Base-by-base conservation (phyloP, 2,888 invertebrate genomes). In the Ophion ventricosus region DNA sequence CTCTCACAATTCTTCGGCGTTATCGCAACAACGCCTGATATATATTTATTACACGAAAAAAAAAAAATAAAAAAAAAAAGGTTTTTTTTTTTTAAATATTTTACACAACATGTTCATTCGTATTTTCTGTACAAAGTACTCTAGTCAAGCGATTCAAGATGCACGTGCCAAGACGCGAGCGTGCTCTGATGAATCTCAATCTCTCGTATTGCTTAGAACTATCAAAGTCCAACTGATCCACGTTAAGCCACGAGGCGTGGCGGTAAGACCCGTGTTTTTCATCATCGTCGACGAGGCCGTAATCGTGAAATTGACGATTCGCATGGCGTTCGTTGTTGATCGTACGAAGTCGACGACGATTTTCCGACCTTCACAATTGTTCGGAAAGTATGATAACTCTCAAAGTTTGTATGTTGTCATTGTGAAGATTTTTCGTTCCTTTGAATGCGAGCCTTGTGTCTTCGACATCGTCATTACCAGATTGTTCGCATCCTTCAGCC, bases 331-430 rank as follows among this genome's bases (percentile, higher is more conserved):
- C 75, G 64, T 56, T 66, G 26, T n/a, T 35, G 23, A 54, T 20
- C 10, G 43, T 66, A n/a, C 29, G 43, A 80, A 66, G 72, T 63
- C 75, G 82, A 83, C 80, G 85, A 82, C 80, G 78, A 82, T 80
- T 64, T 23, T 85, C 84, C 72, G 76, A 84, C 84, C 87, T 89
- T 93, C 92, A 93, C 91, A 93, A 91, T 87, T 93, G 93, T 87
- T 93, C 93, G 81, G 93, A 93, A 79, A 93, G 87, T 85, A 93
- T 93, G 67, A 93, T 93, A 61, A 93, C 93, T 81, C 92, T 89
- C 20, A 93, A 90, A 56, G 93, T 92, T 83, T 93, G 93, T 69
- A 93, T 90, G 87, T 91, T 92, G 84, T 93, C 92, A 88, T 91
- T 91, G 89, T 91, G 91, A 54, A 89, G 82, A 43, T 92, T 91